Evolutionary conservation across 2,797 vertebrate genomes (phyloP).

Genomic region (Hapalemur alaotrensis): DNA sequence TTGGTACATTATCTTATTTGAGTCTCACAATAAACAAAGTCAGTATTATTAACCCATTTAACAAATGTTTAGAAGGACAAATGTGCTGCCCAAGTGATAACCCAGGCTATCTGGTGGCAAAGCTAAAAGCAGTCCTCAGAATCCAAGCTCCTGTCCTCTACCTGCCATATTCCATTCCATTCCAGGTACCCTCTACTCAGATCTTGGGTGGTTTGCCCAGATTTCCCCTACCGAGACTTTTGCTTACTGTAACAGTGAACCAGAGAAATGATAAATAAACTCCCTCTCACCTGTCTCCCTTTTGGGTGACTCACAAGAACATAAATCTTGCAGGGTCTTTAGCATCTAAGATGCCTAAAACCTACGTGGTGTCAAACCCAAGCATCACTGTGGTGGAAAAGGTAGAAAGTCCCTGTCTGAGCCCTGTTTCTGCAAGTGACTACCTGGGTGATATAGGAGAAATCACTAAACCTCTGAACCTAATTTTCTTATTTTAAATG

Average conservation of each 20-base stretch:
- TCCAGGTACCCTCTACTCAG: background rate
- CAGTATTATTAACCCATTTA: background rate
- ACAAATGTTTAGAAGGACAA: background rate
- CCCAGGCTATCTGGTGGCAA: too few relatives aligned
- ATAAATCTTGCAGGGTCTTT: background rate
- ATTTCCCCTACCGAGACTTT: background rate
- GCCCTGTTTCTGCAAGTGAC: background rate
- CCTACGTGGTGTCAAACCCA: background rate
- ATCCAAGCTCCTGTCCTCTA: background rate
- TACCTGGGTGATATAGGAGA: background rate
- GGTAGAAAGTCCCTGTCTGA: background rate
- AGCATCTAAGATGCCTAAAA: background rate
- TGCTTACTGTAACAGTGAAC: background rate
- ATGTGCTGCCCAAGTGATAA: background rate
- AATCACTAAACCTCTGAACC: background rate
- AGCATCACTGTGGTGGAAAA: background rate
- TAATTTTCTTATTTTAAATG: background rate
- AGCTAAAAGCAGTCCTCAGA: background rate
- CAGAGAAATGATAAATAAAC: background rate
- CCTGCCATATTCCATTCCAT: background rate
- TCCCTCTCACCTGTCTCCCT: background rate
- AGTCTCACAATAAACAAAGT: background rate
- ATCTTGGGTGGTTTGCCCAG: background rate
- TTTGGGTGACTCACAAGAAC: background rate
- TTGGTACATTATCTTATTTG: background rate